Evolutionary conservation across 2,113 vertebrate genomes (phyloP).

Genomic region (Perccottus glenii): DNA sequence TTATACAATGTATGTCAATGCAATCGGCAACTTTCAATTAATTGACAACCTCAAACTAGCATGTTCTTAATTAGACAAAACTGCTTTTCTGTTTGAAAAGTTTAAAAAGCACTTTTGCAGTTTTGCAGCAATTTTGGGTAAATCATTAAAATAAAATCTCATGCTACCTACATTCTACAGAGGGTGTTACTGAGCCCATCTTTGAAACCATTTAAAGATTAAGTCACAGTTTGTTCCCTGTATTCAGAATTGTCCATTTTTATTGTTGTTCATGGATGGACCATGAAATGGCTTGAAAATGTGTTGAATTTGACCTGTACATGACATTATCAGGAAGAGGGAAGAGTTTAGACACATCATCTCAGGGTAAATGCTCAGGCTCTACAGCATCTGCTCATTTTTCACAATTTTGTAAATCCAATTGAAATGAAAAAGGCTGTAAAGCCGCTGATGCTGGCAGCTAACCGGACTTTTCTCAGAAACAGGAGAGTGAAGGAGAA

Average conservation of each 20-base stretch:
- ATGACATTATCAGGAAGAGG: background rate
- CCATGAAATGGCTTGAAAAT: background rate
- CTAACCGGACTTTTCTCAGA: constrained; percentile 33
- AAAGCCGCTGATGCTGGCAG: constrained; percentile 15
- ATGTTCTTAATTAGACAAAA: too few species aligned
- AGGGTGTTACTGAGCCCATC: too few species aligned
- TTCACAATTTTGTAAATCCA: constrained; percentile 33
- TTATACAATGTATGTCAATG: too few species aligned
- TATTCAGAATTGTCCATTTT: background rate
- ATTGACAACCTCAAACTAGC: too few species aligned
- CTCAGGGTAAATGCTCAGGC: background rate
- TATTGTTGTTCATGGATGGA: background rate
- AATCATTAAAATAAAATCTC: too few species aligned
- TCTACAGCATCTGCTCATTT: constrained; percentile 30
- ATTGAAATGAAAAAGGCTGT: constrained; percentile 22
- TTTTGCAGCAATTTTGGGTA: too few species aligned
- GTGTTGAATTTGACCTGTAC: background rate
- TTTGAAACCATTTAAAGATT: background rate
- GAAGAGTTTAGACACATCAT: too few species aligned
- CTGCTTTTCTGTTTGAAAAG: too few species aligned
- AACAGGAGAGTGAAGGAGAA: constrained; percentile 15
- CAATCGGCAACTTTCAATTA: too few species aligned
- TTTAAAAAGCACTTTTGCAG: too few species aligned
- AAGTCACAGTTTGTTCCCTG: background rate
- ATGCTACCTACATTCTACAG: too few species aligned